A percentile compares a stretch with the other conserved stretches of the same genome.
These are phyloP conservation scores for Ctenochaetus hawaiiensis DNA, from an alignment of 2,797 vertebrate species.

Conservation along the genomic window DNA sequence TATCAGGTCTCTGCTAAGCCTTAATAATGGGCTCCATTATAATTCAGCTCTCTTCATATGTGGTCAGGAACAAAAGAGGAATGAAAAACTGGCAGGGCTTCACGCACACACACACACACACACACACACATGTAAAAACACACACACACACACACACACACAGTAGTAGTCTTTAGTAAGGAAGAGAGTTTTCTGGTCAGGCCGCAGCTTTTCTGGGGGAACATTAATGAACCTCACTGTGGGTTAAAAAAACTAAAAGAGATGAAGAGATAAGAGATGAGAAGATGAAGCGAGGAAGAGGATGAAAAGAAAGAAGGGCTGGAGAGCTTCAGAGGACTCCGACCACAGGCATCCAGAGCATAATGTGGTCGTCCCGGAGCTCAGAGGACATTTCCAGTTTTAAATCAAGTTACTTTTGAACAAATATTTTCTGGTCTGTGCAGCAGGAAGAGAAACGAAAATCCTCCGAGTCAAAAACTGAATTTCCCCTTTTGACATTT, in stretches of 20 bases:
- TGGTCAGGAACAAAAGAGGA: constrained; percentile 48
- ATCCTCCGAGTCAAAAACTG: background rate
- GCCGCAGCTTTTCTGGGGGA: constrained; percentile 48
- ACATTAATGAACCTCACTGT: constrained; percentile 45
- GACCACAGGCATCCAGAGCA: constrained; percentile 41
- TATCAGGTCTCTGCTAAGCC: constrained; percentile 38
- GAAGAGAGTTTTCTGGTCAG: constrained; percentile 26
- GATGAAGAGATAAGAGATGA: constrained; percentile 30
- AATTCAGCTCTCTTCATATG: constrained; percentile 58
- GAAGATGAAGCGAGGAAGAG: background rate
- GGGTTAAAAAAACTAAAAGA: constrained; percentile 18
- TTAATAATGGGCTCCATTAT: constrained; percentile 57
- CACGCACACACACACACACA: constrained; percentile 11
- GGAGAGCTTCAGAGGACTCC: background rate
- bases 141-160: constrained; percentile 47
- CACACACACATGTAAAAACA: constrained; percentile 27
- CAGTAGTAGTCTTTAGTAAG: constrained; percentile 29
- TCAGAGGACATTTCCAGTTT: constrained; percentile 37
- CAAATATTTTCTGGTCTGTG: constrained; percentile 17
- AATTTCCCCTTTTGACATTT: background rate
- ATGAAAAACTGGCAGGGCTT: constrained; percentile 39
- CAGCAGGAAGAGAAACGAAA: background rate
- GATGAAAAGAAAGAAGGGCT: background rate
- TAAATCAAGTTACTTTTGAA: constrained; percentile 31
- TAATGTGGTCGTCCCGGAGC: background rate